Percentiles rank a stretch among this genome's conserved stretches.
Conservation (phyloP, 2,888 invertebrate genomes). For the Muscina levida region DNA sequence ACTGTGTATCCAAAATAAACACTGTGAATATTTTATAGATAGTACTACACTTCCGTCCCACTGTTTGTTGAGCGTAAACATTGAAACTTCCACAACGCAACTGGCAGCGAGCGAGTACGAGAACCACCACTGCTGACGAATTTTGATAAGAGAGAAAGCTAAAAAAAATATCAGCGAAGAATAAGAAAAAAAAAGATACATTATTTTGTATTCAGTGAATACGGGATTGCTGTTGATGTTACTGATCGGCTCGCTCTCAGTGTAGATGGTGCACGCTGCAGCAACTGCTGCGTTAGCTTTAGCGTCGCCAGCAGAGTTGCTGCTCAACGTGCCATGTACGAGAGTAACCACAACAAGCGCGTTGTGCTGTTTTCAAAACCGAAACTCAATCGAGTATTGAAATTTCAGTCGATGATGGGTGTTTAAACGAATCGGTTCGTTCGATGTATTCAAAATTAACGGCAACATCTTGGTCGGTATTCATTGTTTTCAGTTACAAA, state of each 20-base stretch:
- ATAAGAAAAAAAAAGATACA: slow-evolving; percentile 36
- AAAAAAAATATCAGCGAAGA: slow-evolving; percentile 23
- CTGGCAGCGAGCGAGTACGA: slow-evolving; percentile 1
- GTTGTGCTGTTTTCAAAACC: slow-evolving; percentile 46
- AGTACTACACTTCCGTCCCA: slow-evolving; percentile 45
- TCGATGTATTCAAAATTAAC: slow-evolving; percentile 2
- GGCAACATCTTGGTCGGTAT: slow-evolving; percentile 2
- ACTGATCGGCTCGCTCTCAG: slow-evolving; percentile 40
- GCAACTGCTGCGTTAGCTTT: not conserved
- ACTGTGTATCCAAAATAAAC: no score
- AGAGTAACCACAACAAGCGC: slow-evolving; percentile 24
- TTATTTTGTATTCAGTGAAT: slow-evolving; percentile 30
- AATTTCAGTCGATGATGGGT: slow-evolving; percentile 61
- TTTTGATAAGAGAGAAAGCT: slow-evolving; percentile 62
- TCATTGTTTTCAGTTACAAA: not conserved
- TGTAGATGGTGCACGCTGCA: slow-evolving; percentile 12
- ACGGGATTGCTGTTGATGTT: slow-evolving; percentile 33
- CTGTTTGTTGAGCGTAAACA: slow-evolving; percentile 56
- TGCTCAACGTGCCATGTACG: not conserved
- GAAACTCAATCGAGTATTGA: slow-evolving; percentile 59
- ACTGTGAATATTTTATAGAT: no score
- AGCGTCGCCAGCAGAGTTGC: not conserved
- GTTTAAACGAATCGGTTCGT: slow-evolving; percentile 61
- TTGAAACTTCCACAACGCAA: slow-evolving; percentile 32
- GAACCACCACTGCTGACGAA: not conserved